Conservation (phyloP, 1,140 invertebrate species). For the Lithobius niger region DNA sequence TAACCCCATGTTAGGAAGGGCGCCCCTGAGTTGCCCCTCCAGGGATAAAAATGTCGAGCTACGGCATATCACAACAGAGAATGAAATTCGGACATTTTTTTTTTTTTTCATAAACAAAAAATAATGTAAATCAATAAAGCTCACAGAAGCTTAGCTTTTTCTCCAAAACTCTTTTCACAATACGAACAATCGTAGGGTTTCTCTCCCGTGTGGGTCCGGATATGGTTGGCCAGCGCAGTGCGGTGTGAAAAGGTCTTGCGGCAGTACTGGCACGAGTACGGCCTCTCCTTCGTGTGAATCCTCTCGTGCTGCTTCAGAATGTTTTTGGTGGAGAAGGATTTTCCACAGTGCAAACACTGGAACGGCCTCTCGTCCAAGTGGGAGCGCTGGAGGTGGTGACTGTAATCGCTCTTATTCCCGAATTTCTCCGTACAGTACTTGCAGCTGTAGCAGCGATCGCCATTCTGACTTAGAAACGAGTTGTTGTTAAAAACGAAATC, state of each 20-base stretch:
- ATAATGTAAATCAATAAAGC: too few species aligned
- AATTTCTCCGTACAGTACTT: conserved; percentile 3
- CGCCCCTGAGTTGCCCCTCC: too few species aligned
- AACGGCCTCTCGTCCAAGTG: conserved; percentile 12
- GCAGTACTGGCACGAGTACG: conserved; percentile 21
- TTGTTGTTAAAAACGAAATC: not conserved
- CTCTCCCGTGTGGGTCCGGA: conserved; percentile 45
- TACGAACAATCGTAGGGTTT: conserved; percentile 53
- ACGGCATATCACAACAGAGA: too few species aligned
- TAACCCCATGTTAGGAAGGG: too few species aligned
- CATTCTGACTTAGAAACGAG: not conserved
- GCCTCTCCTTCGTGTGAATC: conserved; percentile 26
- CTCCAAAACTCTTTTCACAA: conserved; percentile 59
- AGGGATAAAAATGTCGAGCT: too few species aligned
- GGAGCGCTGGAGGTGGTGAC: not conserved
- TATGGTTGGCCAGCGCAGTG: conserved; percentile 36
- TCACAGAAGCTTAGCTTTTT: conserved; percentile 38
- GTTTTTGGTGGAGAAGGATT: conserved; percentile 11
- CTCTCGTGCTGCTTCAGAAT: conserved; percentile 22
- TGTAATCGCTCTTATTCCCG: not conserved
- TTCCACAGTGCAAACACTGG: conserved; percentile 10
- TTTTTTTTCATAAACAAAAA: too few species aligned
- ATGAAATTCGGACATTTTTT: too few species aligned
- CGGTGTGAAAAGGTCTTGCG: conserved; percentile 19
- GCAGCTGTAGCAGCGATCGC: not conserved